Conservation (phyloP, 2,888 invertebrate species). For the Chloroclysta siterata region DNA sequence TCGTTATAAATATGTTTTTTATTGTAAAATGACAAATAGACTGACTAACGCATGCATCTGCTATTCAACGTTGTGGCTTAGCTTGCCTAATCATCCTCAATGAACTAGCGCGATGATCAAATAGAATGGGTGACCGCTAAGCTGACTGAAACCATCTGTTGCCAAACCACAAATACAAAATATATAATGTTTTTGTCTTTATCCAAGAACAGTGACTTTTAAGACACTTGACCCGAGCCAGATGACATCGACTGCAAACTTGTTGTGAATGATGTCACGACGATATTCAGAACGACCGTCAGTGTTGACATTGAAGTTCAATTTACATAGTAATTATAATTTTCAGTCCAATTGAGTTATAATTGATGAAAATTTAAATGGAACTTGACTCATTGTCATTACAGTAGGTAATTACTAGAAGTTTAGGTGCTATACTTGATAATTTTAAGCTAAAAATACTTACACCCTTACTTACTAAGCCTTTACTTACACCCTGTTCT, state of each 20-base stretch:
- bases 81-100: no score
- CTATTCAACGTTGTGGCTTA: no score
- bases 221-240: slow-evolving; percentile 22
- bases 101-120: no score
- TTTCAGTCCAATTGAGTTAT: slow-evolving; percentile 29
- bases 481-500: no score
- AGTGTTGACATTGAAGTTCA: slow-evolving; percentile 31
- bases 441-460: no score
- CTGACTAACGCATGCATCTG: not conserved
- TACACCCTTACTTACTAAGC: no score
- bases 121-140: not conserved
- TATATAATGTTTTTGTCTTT: not conserved
- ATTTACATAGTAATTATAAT: slow-evolving; percentile 28
- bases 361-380: slow-evolving; percentile 22
- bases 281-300: slow-evolving; percentile 22
- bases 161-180: no score
- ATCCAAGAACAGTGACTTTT: not conserved
- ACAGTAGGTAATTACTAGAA: not conserved
- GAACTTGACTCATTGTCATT: slow-evolving; percentile 20
- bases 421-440: no score
- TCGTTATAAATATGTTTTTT: slow-evolving; percentile 6
- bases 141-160: not conserved
- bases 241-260: slow-evolving; percentile 23
- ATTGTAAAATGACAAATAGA: not conserved
- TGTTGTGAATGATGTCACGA: slow-evolving; percentile 32